Percentiles rank a stretch among this genome's conserved stretches.
These are phyloP conservation scores for Spodoptera exigua DNA, from an alignment of 2,888 invertebrate species.

Conservation along the genomic window DNA sequence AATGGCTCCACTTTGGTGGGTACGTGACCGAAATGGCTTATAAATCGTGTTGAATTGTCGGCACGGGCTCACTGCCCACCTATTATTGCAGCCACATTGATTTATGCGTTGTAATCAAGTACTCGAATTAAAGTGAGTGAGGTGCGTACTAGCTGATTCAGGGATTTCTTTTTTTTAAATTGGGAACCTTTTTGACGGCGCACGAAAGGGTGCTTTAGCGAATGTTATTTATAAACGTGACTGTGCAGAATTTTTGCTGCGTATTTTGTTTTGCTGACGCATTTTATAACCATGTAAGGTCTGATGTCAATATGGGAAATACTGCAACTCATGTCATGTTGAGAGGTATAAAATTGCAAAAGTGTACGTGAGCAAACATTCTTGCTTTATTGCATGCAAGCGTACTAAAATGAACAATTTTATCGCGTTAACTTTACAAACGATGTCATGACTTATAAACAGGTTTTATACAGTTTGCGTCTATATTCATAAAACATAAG, in stretches of 20 bases:
- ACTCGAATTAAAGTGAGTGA: constrained; percentile 62
- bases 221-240: constrained; percentile 48
- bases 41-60: constrained; percentile 78
- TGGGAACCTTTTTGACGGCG: constrained; percentile 29
- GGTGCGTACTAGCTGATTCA: constrained; percentile 50
- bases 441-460: neutral
- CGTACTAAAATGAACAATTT: neutral
- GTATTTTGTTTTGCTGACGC: constrained; percentile 44
- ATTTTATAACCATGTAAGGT: constrained; percentile 39
- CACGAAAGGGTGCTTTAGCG: constrained; percentile 31
- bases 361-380: neutral
- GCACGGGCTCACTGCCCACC: constrained; percentile 66
- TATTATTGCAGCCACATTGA: constrained; percentile 75
- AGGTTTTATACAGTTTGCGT: neutral
- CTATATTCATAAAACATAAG: neutral
- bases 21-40: constrained; percentile 84
- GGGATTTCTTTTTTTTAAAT: constrained; percentile 53
- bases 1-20: constrained; percentile 79
- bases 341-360: neutral
- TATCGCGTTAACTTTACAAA: neutral
- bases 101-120: constrained; percentile 73
- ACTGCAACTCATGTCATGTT: constrained; percentile 20
- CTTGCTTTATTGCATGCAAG: neutral
- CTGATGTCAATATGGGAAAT: constrained; percentile 35
- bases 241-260: constrained; percentile 39